These are phyloP conservation scores for Craterocephalus amniculus DNA, from an alignment of 2,797 vertebrate genomes.

Conservation along the genomic window DNA sequence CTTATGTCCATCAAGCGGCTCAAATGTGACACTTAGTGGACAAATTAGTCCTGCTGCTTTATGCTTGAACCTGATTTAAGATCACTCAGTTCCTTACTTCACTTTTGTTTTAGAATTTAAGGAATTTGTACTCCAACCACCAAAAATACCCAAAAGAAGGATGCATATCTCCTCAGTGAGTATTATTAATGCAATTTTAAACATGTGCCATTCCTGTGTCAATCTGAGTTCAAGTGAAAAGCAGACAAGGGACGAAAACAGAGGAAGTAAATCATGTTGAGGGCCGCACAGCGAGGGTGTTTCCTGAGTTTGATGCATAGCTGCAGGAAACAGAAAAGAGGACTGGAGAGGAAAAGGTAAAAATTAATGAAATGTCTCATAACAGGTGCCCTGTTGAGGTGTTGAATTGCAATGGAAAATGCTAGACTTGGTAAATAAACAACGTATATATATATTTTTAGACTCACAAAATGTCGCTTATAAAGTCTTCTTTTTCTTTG, in stretches of 20 bases:
- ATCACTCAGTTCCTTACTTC: not conserved
- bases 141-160: too few species aligned
- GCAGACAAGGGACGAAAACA: too few species aligned
- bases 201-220: not conserved
- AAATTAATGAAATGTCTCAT: too few species aligned
- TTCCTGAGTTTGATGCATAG: not conserved
- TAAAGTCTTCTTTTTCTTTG: too few species aligned
- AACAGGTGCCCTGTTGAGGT: too few species aligned
- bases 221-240: not conserved
- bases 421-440: not conserved
- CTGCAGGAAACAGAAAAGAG: not conserved
- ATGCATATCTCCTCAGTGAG: too few species aligned
- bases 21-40: not conserved
- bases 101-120: too few species aligned
- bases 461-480: too few species aligned
- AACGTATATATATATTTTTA: not conserved
- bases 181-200: too few species aligned
- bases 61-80: not conserved
- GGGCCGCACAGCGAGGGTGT: not conserved
- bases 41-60: not conserved
- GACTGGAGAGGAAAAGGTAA: too few species aligned
- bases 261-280: not conserved
- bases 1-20: conserved; percentile 29
- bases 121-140: too few species aligned
- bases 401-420: too few species aligned